These are phyloP conservation scores for Ophioderma brevispina DNA, from an alignment of 35 echinoderm and acorn worm genomes.

Conservation along the genomic window DNA sequence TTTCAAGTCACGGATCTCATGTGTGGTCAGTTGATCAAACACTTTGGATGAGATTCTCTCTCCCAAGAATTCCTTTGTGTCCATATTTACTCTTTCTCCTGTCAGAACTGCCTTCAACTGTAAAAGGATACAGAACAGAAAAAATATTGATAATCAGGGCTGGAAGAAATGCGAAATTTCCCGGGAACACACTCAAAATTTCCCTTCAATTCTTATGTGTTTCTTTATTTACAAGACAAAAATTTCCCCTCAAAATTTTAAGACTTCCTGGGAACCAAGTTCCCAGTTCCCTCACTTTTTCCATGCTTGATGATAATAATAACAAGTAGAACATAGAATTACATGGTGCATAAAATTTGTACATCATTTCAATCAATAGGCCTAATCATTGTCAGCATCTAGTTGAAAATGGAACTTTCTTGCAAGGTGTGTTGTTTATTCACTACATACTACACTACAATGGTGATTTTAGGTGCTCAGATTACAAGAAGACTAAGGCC, in stretches of 20 bases:
- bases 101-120: conserved; percentile 85
- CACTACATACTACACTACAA: no score
- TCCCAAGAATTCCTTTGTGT: conserved; percentile 94
- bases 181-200: no score
- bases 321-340: background rate
- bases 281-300: no score
- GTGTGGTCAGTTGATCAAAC: conserved; percentile 83
- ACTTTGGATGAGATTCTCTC: conserved; percentile 82
- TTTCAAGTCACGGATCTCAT: conserved; percentile 96
- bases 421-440: no score
- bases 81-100: conserved; percentile 75
- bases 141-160: background rate
- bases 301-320: background rate
- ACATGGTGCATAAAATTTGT: background rate
- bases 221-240: no score
- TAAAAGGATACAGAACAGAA: background rate
- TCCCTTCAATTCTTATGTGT: no score
- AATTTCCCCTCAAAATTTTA: no score
- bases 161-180: no score
- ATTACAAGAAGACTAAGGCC: no score
- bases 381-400: background rate
- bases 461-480: no score
- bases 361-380: background rate
- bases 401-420: background rate
- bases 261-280: no score